Base-by-base conservation (phyloP, 2,888 invertebrate species). In the Bibio marci region DNA sequence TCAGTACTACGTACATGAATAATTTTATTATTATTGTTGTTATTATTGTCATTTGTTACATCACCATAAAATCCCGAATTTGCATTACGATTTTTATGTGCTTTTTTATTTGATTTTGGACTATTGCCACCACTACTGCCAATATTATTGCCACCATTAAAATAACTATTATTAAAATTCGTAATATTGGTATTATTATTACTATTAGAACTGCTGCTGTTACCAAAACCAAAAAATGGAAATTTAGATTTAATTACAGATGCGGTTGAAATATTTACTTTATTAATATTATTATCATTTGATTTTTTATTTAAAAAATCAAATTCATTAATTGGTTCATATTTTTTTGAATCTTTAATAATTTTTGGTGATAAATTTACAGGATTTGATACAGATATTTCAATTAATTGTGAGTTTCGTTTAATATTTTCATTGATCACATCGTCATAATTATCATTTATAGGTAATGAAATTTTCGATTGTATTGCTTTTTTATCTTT, bases 61-160 rank as follows among this genome's bases (percentile, higher is more conserved):
- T 34, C 34, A 12, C 34, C 34, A 34, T 34, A 34, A 19, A 34
- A 34, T 19, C 34, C 34, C 17, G 34, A 34, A 14, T 34, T n/a
- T n/a, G 34, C 34, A n/a, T 34, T 34, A 15, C 22, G 22, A 22
- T 22, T 22, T 6, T 8, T 4, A 6, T 22, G 22, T 6, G 8
- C 8, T 22, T 22, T 22, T 22, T 22, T 22, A n/a, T n/a, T 6
- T 22, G 4, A 22, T 22, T 22, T 22, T 22, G 22, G 4, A n/a
- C n/a, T n/a, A 22, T 22, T 22, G 22, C 22, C 8, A 22, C 22
- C 22, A 22, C 22, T 8, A 22, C 22, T 8, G 8, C 22, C 22
- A 22, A 22, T 22, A 22, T 22, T 22, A 22, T 6, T 22, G 22
- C 8, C 8, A 22, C 22, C 8, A 22, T 22, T 22, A 4, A 8